Base-by-base conservation (phyloP, 2,888 invertebrate genomes). In the Sphaerophoria rueppellii region DNA sequence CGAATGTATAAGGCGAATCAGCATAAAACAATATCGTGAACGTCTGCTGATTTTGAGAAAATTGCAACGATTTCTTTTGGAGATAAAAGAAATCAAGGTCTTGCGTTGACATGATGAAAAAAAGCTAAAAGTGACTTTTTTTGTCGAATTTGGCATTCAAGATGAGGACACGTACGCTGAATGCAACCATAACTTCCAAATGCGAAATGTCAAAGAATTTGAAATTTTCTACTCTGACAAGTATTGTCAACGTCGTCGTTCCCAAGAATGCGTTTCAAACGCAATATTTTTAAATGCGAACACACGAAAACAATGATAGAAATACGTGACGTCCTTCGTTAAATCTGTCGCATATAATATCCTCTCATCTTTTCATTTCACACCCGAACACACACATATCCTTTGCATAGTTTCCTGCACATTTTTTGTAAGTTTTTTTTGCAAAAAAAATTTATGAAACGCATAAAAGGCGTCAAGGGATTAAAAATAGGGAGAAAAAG, bases 381-480 rank as follows among this genome's bases (percentile, higher is more conserved):
- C 35, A 65, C 24, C 24, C 24, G 24, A 24, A 24, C 24, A 24
- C 50, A 35, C 63, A 48, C 12, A 16, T 65, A 65, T 65, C 65
- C 65, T 50, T 43, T 35, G 50, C 16, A 37, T 24, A 50, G 11
- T 37, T 65, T 50, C 50, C 35, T 63, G 48, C 16, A 50, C 16
- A 12, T 61, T 61, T 61, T 61, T 6, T 12, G 9, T 43, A 43
- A 2, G 4, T 43, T 4, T 43, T 60, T 60, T 60, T 43, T 60
- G 34, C 14, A 12, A 34, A 32, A 35, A 11, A 50, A 63, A 34
- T 48, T 48, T 48, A 63, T 63, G 63, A 63, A 48, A 16, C 35
- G 35, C 50, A 65, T 48, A 65, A 35, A 65, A 65, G 35, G 65
- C 50, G 79, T 72, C 71, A 71, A 82, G 82, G 74, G 82, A 83